Percentiles rank a stretch among this genome's conserved stretches.
Conservation (phyloP, 2,797 vertebrate species). For the Microctenopoma steveboyesi region DNA sequence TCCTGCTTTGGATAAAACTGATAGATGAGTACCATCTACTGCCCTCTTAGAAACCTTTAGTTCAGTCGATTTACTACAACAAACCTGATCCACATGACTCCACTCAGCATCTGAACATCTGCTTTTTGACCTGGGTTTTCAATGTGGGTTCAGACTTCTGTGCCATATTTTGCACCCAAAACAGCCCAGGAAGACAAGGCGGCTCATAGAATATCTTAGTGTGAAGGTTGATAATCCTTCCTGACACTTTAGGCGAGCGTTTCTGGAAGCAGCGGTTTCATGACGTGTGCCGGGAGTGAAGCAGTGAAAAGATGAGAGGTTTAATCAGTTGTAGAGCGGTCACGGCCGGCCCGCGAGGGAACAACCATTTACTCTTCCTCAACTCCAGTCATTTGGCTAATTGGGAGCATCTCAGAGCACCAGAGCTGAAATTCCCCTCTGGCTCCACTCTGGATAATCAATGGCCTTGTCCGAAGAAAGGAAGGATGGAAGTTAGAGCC, state of each 20-base stretch:
- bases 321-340: slow-evolving; percentile 61
- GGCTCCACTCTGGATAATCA: slow-evolving; percentile 51
- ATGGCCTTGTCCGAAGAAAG: slow-evolving; percentile 35
- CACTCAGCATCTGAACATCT: no score
- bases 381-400: slow-evolving; percentile 70
- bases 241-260: slow-evolving; percentile 14
- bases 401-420: slow-evolving; percentile 74
- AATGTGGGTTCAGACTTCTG: no score
- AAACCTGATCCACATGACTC: no score
- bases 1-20: no score
- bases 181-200: background rate
- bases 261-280: slow-evolving; percentile 33
- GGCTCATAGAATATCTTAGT: background rate
- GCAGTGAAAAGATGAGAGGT: slow-evolving; percentile 54
- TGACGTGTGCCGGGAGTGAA: slow-evolving; percentile 30
- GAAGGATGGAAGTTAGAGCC: slow-evolving; percentile 31
- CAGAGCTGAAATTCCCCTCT: slow-evolving; percentile 63
- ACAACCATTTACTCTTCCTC: slow-evolving; percentile 57
- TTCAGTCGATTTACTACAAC: no score
- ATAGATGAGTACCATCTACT: no score
- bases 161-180: no score
- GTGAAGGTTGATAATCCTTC: slow-evolving; percentile 8
- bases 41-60: no score
- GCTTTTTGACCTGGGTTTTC: no score
- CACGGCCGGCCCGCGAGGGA: slow-evolving; percentile 40